Evolutionary conservation across 2,888 invertebrate genomes (phyloP), one percentile per base, ranked within the genome.

Genomic region (Mesorhabditis sp.): DNA sequence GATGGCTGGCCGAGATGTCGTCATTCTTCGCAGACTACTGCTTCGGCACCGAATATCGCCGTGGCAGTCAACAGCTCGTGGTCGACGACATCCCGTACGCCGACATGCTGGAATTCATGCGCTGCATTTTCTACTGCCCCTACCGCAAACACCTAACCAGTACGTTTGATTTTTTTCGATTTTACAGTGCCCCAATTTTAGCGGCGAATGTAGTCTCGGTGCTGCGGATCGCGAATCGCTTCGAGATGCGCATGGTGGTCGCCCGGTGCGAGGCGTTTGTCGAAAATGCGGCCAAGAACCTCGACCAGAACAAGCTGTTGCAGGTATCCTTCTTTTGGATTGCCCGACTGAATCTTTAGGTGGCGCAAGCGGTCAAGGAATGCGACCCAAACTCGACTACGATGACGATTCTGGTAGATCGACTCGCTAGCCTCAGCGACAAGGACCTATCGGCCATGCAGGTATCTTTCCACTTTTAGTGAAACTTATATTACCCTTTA

Each of bases 111-210:
- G 82, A 82, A 66, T 79, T 81, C 62, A 72, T 81, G 28, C 72
- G 81, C 64, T 80, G 79, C 70, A 76, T 81, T 66, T 78, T 76
- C 62, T 81, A 77, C 72, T 82, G 82, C 58, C 82, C 82, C 10
- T 76, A 74, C 75, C 68, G 81, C 44, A 82, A 81, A 70, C 79
- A 78, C 15, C 72, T 82, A 7, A 72, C 77, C 68, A 74, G 81
- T 81, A 62, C 15, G 65, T 67, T 45, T 13, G 10, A 15, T 63
- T 45, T 67, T 65, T 64, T 42, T 58, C n/a, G 28, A 28, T 28
- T 28, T 28, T 28, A 28, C 28, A 28, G 28, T 28, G 28, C 28
- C 28, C 10, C 13, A 43, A 13, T 41, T 65, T 67, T 67, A 76
- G 80, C 77, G 41, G 70, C 70, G 45, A 80, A 80, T 68, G 78